Base-by-base conservation (phyloP, 2,797 vertebrate species). In the Acipenser transmontanus region DNA sequence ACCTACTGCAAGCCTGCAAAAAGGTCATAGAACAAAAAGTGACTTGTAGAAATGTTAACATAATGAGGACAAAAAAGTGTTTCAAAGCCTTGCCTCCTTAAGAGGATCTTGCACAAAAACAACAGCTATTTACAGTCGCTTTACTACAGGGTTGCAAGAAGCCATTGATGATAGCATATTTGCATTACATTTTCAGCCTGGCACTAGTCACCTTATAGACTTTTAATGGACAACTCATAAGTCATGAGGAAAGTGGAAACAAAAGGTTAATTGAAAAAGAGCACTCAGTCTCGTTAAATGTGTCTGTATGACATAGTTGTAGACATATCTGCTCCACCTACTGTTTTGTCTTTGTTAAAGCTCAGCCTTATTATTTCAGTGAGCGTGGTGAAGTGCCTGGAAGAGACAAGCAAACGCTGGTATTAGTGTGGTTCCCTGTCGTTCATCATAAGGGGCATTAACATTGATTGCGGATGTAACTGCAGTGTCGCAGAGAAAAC, bases 241-340 rank as follows among this genome's bases (percentile, higher is more conserved):
- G 54, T 57, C 54, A 57, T 7, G 54, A 57, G 54, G n/a, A 11
- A 13, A 57, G 54, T 11, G 54, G 11, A 13, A 13, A n/a, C 34
- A 13, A 13, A 57, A 57, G 54, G 54, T 57, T 57, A 57, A 57
- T 57, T 57, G 54, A 57, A 57, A 57, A 11, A n/a, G 54, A 57
- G 54, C 6, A 57, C 9, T 34, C 34, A n/a, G 54, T 57, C 34
- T 34, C 1, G 34, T 57, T 57, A 13, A 57, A 57, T 11, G 12
- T 57, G 54, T 13, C 54, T 7, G 54, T 1, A 13, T 57, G 54
- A 57, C 54, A n/a, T 57, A 57, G 54, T n/a, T 57, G 6, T 11
- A 7, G 12, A 57, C 2, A 11, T 2, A 57, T 57, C 54, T n/a
- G 54, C 54, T 11, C 12, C 54, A 57, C 54, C 54, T 57, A 57